phyloP scores from a whole-genome alignment of 2,113 vertebrate genomes.

The Chitala chitala region DNA sequence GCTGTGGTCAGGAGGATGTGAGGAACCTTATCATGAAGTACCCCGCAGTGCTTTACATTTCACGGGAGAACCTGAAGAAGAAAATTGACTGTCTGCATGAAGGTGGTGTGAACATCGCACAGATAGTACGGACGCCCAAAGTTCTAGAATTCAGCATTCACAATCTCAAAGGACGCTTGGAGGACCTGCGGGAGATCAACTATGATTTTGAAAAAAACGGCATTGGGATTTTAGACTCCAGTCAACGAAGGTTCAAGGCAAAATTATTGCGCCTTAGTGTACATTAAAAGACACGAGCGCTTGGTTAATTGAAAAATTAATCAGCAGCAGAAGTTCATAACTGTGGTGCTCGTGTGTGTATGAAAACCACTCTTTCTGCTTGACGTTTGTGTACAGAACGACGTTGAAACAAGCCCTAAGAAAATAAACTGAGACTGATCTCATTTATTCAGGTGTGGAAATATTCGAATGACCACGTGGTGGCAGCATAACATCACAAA shows the following conservation, averaged over 20 bases:
- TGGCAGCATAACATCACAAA: constrained; percentile 10
- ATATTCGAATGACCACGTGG: not conserved
- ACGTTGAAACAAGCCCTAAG: not conserved
- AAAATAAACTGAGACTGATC: no score
- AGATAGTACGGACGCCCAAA: constrained; percentile 56
- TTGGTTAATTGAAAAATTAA: no score
- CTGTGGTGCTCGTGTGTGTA: no score
- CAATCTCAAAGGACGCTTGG: constrained; percentile 57
- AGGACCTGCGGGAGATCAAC: constrained; percentile 45
- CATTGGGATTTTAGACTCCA: constrained; percentile 56
- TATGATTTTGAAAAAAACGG: constrained; percentile 66
- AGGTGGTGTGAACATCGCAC: constrained; percentile 53
- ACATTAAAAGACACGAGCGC: not conserved
- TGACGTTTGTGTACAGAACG: not conserved
- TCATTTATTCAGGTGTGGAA: not conserved
- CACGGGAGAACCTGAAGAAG: constrained; percentile 49
- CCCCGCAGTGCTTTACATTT: constrained; percentile 56
- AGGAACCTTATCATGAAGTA: constrained; percentile 52
- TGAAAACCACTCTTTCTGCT: not conserved
- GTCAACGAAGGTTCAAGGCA: constrained; percentile 59
- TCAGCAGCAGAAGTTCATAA: no score
- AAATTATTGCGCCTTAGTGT: constrained; percentile 55
- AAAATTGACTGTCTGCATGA: constrained; percentile 66
- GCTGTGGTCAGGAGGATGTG: constrained; percentile 46
- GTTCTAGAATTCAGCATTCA: constrained; percentile 60